Evolutionary conservation across 2,888 invertebrate species (phyloP).

Genomic region (Meiosimyza decipiens): DNA sequence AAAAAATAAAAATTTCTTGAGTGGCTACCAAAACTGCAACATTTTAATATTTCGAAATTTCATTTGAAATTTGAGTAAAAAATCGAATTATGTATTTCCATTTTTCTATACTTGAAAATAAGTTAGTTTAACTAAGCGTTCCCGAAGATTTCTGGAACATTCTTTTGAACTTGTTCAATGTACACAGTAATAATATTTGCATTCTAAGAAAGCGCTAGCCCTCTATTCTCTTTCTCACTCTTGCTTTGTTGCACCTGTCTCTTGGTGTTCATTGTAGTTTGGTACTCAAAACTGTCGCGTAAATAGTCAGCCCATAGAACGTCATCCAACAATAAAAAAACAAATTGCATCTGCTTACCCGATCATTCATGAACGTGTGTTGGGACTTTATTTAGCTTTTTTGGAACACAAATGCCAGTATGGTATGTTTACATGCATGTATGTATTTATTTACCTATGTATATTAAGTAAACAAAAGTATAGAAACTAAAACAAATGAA

Average conservation of each 20-base stretch:
- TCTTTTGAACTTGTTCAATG: background rate
- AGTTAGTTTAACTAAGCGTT: too few species aligned
- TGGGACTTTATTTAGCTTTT: conserved; percentile 73
- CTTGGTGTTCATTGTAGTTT: conserved; percentile 50
- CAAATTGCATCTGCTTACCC: conserved; percentile 73
- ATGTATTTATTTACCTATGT: too few species aligned
- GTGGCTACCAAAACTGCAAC: too few species aligned
- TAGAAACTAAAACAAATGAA: too few species aligned
- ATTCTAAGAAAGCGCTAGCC: background rate
- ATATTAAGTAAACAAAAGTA: too few species aligned
- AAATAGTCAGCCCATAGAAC: conserved; percentile 51
- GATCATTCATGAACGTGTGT: conserved; percentile 74
- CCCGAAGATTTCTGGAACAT: too few species aligned
- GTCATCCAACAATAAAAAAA: conserved; percentile 51
- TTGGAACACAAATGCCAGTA: conserved; percentile 71
- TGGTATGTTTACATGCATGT: conserved; percentile 48
- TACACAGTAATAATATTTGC: background rate
- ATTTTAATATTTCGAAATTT: too few species aligned
- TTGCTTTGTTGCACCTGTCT: background rate
- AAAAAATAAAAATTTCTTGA: too few species aligned
- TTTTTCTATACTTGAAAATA: too few species aligned
- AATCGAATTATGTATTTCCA: too few species aligned
- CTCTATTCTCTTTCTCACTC: background rate
- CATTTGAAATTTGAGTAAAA: too few species aligned
- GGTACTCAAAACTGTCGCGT: conserved; percentile 61